Conservation (phyloP, 2,797 vertebrate species). For the Lepus townsendii region DNA sequence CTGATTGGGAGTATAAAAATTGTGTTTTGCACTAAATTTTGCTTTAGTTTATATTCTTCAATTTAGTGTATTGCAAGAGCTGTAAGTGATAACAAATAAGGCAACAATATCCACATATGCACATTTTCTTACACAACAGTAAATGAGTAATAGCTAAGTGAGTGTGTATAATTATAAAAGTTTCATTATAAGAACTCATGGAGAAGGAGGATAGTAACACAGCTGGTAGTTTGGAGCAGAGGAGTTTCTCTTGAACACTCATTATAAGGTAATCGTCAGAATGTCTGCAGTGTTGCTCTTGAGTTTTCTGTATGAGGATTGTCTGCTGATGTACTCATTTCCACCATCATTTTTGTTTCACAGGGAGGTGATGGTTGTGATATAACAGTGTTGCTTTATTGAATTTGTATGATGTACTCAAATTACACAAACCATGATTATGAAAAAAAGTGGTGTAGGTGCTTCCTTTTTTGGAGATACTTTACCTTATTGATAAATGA, state of each 20-base stretch:
- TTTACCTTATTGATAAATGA: background rate
- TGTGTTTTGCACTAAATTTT: slow-evolving; percentile 7
- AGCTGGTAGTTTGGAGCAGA: background rate
- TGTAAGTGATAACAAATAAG: background rate
- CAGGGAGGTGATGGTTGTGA: background rate
- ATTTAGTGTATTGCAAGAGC: background rate
- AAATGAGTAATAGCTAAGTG: background rate
- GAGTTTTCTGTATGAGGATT: background rate
- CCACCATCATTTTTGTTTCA: background rate
- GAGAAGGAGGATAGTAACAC: background rate
- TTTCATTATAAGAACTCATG: background rate
- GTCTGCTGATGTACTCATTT: background rate
- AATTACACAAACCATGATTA: background rate
- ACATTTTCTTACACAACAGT: background rate
- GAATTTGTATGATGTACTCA: background rate
- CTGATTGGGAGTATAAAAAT: background rate
- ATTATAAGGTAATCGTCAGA: background rate
- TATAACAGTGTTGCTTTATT: background rate
- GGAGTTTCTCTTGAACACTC: background rate
- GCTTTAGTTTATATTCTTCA: background rate
- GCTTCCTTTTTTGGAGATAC: background rate
- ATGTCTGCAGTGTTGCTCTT: background rate
- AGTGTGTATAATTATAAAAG: background rate
- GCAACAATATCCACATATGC: background rate
- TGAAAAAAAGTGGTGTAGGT: background rate